phyloP scores from a whole-genome alignment of 2,888 invertebrate species.

The Meta bourneti region DNA sequence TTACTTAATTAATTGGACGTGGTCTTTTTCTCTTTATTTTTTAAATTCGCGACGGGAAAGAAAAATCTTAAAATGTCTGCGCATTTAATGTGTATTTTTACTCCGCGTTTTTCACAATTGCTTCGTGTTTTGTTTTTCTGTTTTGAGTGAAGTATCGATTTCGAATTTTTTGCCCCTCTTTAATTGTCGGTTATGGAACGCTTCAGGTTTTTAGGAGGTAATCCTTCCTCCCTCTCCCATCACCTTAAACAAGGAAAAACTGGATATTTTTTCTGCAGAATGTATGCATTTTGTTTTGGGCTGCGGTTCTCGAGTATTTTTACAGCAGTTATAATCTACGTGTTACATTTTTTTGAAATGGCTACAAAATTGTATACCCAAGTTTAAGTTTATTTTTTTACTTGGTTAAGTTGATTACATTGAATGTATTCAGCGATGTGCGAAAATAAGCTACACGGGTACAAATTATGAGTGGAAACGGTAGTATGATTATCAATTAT shows the following conservation, averaged over 20 bases:
- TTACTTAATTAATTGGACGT: constrained; percentile 65
- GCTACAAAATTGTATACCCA: not conserved
- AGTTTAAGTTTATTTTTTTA: not conserved
- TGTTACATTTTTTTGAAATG: not conserved
- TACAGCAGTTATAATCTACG: not conserved
- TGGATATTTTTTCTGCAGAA: not conserved
- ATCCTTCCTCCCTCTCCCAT: too few relatives aligned
- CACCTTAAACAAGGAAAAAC: too few relatives aligned
- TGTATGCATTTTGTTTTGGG: not conserved
- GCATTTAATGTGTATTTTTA: constrained; percentile 31
- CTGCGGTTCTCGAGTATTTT: not conserved
- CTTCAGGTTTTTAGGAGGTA: not conserved
- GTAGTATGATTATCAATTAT: too few relatives aligned
- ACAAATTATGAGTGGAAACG: not conserved
- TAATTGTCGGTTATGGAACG: not conserved
- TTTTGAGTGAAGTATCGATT: constrained; percentile 15
- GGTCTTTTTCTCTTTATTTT: constrained; percentile 7
- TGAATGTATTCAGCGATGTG: not conserved
- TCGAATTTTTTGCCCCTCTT: not conserved
- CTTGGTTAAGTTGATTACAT: not conserved
- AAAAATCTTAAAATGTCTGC: constrained; percentile 31
- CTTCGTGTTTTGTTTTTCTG: not conserved
- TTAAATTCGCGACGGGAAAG: not conserved
- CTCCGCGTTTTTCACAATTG: constrained; percentile 17
- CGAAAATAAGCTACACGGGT: not conserved